Base-by-base conservation (phyloP, 37 sponge, comb jelly and placozoan genomes). In the Cladorhizidae sp. region DNA sequence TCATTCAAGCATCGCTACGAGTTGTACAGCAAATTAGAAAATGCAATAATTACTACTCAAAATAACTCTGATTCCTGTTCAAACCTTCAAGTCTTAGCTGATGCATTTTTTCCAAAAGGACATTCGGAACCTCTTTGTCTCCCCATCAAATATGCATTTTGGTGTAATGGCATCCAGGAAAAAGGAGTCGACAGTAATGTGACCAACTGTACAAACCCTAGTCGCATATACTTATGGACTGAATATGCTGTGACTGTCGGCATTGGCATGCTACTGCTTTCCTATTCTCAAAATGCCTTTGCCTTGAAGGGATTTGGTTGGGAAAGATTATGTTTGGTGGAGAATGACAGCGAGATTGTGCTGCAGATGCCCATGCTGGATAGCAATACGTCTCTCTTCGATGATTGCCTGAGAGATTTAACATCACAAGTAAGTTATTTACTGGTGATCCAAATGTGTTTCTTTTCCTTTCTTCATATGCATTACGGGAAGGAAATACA, bases 301-400 rank as follows among this genome's bases (percentile, higher is more conserved):
- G 41, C 15, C 32, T 56, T 87, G 49, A 41, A 23, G 14, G 88
- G 88, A 31, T 87, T 87, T 51, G 45, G 56, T 45, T 87, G 88
- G 88, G 77, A 87, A 40, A 39, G 76, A 2, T 12, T 50, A 17
- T 87, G 88, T 57, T 33, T 17, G 20, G 56, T 77, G 8, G 26
- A 35, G 15, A 29, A 73, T 22, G 65, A 43, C n/a, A 23, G 51
- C 0, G 15, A 64, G 64, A 36, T 83, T 8, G 18, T 8, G 0
- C 35, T 83, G 56, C 33, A 18, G 2, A 22, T 80, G 14, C 1
- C 37, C 25, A 40, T 31, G 17, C 35, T 70, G 11, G 25, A 67
- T 49, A 57, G 50, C 26, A 6, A 36, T 2, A 54, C 18, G 51
- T 69, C 50, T 3, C 9, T 42, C 1, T 2, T 71, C 1, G 14